phyloP scores from a whole-genome alignment of 1,140 invertebrate genomes.

The Apocrypta bakeri region DNA sequence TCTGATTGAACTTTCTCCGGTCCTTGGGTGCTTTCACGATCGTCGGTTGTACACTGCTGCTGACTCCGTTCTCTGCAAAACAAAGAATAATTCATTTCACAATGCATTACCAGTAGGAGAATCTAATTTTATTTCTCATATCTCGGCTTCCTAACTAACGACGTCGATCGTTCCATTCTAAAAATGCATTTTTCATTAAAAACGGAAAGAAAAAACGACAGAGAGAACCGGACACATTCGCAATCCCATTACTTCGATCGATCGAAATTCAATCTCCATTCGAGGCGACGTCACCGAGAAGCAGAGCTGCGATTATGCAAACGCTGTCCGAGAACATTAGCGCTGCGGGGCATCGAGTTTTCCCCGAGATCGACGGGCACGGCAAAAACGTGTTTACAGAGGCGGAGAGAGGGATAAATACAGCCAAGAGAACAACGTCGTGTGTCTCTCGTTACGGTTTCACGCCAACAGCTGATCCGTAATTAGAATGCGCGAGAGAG shows the following conservation, averaged over 20 bases:
- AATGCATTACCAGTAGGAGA: too few species aligned
- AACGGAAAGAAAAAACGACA: too few species aligned
- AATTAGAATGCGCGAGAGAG: conserved; percentile 25
- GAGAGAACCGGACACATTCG: too few species aligned
- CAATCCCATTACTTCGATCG: background rate
- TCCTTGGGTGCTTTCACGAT: conserved; percentile 77
- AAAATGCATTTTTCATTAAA: too few species aligned
- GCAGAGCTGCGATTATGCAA: background rate
- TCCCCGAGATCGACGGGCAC: background rate
- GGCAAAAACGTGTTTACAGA: background rate
- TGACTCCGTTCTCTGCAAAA: conserved; percentile 70
- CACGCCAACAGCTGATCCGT: conserved; percentile 29
- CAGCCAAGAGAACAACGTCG: background rate
- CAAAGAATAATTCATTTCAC: conserved; percentile 41
- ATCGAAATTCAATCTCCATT: background rate
- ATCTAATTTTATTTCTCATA: too few species aligned
- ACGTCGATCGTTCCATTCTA: too few species aligned
- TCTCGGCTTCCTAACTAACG: too few species aligned
- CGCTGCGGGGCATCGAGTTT: background rate
- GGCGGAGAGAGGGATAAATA: background rate
- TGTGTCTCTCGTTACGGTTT: background rate
- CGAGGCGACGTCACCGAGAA: background rate
- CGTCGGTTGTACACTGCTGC: conserved; percentile 65
- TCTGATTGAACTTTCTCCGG: conserved; percentile 78
- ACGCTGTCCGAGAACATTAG: background rate